These are phyloP conservation scores for Onychomys arenicola DNA, from an alignment of 2,797 vertebrate species.

Conservation along the genomic window DNA sequence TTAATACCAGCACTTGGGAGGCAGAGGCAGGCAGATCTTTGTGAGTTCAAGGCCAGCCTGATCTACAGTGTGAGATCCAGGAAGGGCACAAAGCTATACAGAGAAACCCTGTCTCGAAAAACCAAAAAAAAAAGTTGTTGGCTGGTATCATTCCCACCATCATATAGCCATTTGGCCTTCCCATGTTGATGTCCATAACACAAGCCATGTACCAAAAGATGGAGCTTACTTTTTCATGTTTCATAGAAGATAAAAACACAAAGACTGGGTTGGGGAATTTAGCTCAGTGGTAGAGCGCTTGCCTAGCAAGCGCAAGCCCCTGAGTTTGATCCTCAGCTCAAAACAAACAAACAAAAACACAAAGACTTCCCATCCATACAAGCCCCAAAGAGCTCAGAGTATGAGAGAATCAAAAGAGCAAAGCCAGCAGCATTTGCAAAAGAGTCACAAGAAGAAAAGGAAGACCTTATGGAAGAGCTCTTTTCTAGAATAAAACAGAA, in stretches of 20 bases:
- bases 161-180: neutral
- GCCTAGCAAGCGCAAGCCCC: no score
- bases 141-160: neutral
- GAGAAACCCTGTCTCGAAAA: no score
- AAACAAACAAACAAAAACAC: no score
- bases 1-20: no score
- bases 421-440: conserved; percentile 92
- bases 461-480: neutral
- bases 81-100: no score
- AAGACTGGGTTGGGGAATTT: no score
- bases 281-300: no score
- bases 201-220: neutral
- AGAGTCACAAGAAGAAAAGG: conserved; percentile 86
- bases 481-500: neutral
- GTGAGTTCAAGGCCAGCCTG: no score
- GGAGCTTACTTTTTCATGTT: neutral
- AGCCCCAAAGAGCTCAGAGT: conserved; percentile 61
- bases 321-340: no score
- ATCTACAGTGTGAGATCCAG: no score
- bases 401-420: conserved; percentile 97
- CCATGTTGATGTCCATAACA: neutral
- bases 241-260: neutral
- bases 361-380: neutral
- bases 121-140: no score
- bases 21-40: no score